Evolutionary conservation across 1,140 invertebrate species (phyloP), one percentile per base, ranked within the genome.

Genomic region (Calliphora vicina): DNA sequence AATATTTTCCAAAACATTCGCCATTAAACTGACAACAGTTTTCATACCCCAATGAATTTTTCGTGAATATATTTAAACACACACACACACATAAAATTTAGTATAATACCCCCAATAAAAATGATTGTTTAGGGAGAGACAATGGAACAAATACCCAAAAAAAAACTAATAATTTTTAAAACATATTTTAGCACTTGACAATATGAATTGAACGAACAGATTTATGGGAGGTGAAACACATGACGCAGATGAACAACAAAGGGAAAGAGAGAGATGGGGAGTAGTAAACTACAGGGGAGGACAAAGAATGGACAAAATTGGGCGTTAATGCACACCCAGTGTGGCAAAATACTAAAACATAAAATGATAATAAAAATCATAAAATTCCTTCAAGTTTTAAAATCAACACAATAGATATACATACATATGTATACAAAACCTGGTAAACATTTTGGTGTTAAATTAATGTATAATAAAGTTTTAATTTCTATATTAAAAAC

Each of bases 171-270:
- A 3, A 67, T 23, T 23, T 23, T 67, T 67, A 67, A 67, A 67
- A 67, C 61, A 67, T 67, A 67, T 67, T 67, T 67, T 67, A 67
- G 61, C 61, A 67, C 61, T 67, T 67, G 61, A 67, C 61, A 67
- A 67, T 67, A 67, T 67, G 5, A 67, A 67, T 67, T 67, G 61
- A 67, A 50, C 45, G 29, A 35, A 67, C 61, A 67, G 61, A 67
- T 67, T 67, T 67, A 67, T 67, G 61, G n/a, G 45, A 50, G 45
- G 45, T 50, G 45, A 50, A 50, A 35, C 29, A 35, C 29, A 35
- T 35, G 29, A 2, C 29, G 8, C 29, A 35, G 15, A 50, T 6
- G 1, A 8, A 50, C 2, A 50, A 50, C 4, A 50, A 50, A 50
- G 12, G 12, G 15, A 50, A 50, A 6, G 45, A 13, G 45, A 2